Evolutionary conservation across 92 coral and sea anemone species (phyloP).

Genomic region (Porites lobata): DNA sequence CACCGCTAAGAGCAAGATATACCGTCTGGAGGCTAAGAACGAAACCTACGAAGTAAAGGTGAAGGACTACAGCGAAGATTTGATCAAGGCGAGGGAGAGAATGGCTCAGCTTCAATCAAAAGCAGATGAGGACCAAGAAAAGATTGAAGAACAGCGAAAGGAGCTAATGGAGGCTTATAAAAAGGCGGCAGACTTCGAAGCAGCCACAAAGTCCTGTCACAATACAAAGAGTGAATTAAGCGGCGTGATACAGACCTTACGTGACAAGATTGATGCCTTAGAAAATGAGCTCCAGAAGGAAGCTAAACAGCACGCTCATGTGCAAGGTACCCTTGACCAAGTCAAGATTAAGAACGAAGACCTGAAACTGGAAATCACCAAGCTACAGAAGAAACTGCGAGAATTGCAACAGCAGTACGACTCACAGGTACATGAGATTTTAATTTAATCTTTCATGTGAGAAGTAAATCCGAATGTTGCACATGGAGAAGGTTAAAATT

Average conservation of each 20-base stretch:
- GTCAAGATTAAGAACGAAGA: conserved; percentile 88
- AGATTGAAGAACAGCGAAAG: conserved; percentile 89
- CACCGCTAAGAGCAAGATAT: conserved; percentile 83
- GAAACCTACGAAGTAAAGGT: conserved; percentile 88
- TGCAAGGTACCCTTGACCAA: conserved; percentile 90
- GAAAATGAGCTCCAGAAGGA: conserved; percentile 97
- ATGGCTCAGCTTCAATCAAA: conserved; percentile 90
- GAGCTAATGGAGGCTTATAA: conserved; percentile 93
- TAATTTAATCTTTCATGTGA: background rate
- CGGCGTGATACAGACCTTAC: conserved; percentile 88
- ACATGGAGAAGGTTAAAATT: too few species aligned
- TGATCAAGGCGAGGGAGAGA: conserved; percentile 94
- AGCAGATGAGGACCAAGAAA: conserved; percentile 84
- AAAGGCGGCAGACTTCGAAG: conserved; percentile 93
- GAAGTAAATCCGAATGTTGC: too few species aligned
- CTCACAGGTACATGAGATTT: conserved; percentile 54
- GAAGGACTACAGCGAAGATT: conserved; percentile 88
- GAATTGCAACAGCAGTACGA: conserved; percentile 93
- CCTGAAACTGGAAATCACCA: conserved; percentile 90
- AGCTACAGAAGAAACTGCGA: conserved; percentile 94
- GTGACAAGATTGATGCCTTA: conserved; percentile 86
- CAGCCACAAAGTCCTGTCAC: conserved; percentile 87
- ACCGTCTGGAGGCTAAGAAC: conserved; percentile 91
- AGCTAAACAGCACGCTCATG: conserved; percentile 97
- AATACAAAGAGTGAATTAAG: conserved; percentile 90